Evolutionary conservation across 2,113 vertebrate species (phyloP), one percentile per base, ranked within the genome.

Genomic region (Lanius collurio): DNA sequence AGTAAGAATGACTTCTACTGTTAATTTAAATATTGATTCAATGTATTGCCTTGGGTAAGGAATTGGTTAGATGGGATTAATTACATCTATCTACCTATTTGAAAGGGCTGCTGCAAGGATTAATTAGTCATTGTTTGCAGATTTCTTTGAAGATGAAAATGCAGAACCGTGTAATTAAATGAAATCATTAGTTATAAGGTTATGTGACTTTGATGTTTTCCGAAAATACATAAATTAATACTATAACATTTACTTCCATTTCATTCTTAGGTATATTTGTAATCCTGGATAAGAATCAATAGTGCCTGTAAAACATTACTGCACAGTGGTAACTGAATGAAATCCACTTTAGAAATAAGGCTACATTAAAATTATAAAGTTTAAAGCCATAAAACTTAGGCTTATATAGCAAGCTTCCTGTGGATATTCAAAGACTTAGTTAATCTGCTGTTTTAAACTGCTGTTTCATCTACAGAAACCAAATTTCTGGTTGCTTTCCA

Each of bases 51-150:
- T 76, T 84, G 31, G 57, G 57, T 28, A 85, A 85, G 12, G 55
- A 91, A 90, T 39, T 8, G 1, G 62, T 91, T 95, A 86, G 49
- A 77, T 57, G 33, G 63, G 74, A 83, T 85, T 90, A 91, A 88
- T 85, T 76, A 91, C 20, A 7, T 80, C 80, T 77, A n/a, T 64
- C 65, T 89, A 89, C 57, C 57, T 94, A 83, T 95, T 95, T 95
- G 57, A 93, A 93, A 94, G 78, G 24, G 41, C 42, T 53, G 55
- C 46, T 74, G 20, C 73, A 60, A 83, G 46, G 63, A 95, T 89
- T 89, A 85, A 88, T 94, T 83, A 89, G 53, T 62, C 82, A 91
- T 90, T 90, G 80, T 94, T 86, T 68, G 78, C 33, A 73, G 62
- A 73, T 87, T 73, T 89, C 84, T 94, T 93, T 87, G 89, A 93